phyloP scores from a whole-genome alignment of 2,113 vertebrate genomes.

The Burhinus bistriatus region DNA sequence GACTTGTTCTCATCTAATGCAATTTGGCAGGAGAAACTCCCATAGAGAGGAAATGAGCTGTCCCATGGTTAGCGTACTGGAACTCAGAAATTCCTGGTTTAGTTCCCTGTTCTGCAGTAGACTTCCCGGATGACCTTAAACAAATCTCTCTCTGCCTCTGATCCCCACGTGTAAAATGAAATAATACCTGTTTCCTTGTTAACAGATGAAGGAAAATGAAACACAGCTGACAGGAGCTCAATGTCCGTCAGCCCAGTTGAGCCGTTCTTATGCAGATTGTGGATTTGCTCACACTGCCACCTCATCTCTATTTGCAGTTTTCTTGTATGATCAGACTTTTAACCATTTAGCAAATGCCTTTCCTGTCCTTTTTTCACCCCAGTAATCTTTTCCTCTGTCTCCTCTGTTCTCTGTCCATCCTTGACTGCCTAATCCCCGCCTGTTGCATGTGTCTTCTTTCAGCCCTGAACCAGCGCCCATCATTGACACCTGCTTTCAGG shows the following conservation, averaged over 20 bases:
- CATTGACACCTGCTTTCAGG: neutral
- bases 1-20: constrained; percentile 4
- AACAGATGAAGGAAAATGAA: neutral
- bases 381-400: neutral
- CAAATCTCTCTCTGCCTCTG: neutral
- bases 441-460: neutral
- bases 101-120: neutral
- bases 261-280: neutral
- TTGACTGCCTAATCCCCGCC: neutral
- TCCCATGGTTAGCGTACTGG: neutral
- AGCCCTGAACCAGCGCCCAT: neutral
- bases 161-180: neutral
- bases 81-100: constrained; percentile 25
- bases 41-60: constrained; percentile 38
- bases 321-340: neutral
- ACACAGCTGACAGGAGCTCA: neutral
- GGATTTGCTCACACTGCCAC: neutral
- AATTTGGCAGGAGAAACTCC: constrained; percentile 14
- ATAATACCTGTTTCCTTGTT: neutral
- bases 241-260: neutral
- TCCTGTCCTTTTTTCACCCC: neutral
- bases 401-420: neutral
- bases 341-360: neutral
- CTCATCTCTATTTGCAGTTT: neutral
- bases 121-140: neutral